Evolutionary conservation across 2,888 invertebrate genomes (phyloP), one percentile per base, ranked within the genome.

Genomic region (Lampropteryx suffumata): DNA sequence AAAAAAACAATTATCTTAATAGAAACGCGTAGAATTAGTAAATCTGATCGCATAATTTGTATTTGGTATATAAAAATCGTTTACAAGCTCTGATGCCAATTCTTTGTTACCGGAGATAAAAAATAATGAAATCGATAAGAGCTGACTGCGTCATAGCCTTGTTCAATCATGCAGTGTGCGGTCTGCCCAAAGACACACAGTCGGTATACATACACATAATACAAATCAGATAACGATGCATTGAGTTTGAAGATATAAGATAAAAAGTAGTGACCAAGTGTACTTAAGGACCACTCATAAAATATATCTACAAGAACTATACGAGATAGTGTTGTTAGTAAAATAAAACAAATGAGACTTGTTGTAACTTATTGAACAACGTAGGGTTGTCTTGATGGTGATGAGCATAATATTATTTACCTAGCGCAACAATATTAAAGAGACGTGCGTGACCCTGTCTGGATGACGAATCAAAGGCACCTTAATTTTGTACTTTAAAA

Each of bases 91-190:
- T 11, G 39, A 46, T 42, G 45, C 43, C 54, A n/a, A 56, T 39
- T 41, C 37, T 54, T 40, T 35, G 36, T 21, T 36, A 37, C 57
- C 44, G 59, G 65, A 70, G 73, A 79, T 77, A 81, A 81, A 76
- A 77, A 72, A 70, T 79, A 82, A 82, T 85, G 73, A 82, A 83
- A 85, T 85, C 83, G 86, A 87, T 85, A 84, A 79, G 73, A 64
- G 64, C 67, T 63, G 51, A 66, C 80, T 84, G 79, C 87, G 86
- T 86, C 85, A 87, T 76, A 63, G 62, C 64, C 57, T 59, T 76
- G 75, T 74, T 82, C 76, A 78, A 78, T 83, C 79, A 81, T 78
- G 78, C 80, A 78, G 78, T 69, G 69, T 41, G 43, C 34, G 48
- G 64, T 59, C 59, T 53, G 59, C 56, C 58, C 59, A 64, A n/a